phyloP scores from a whole-genome alignment of 2,888 invertebrate genomes.

The Ephialtes manifestator region DNA sequence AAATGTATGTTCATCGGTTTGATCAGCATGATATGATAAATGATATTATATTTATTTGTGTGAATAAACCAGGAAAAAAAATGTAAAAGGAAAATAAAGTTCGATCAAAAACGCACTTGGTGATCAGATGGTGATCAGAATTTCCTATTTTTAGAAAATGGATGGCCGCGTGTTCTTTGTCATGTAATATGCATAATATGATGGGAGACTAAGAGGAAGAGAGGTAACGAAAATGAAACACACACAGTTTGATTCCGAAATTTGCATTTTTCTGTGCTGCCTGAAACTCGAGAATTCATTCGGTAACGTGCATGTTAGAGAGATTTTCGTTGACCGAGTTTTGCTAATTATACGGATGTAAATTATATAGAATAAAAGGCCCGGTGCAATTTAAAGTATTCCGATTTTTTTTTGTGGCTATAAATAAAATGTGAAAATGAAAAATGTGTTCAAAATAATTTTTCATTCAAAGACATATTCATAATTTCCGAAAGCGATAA shows the following conservation, averaged over 20 bases:
- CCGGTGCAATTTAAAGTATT: not conserved
- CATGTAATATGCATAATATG: constrained; percentile 61
- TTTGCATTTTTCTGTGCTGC: constrained; percentile 52
- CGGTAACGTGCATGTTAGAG: constrained; percentile 38
- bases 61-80: too few relatives aligned
- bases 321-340: constrained; percentile 47
- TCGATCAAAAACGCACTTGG: too few relatives aligned
- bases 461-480: not conserved
- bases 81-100: too few relatives aligned
- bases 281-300: constrained; percentile 30
- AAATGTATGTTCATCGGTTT: too few relatives aligned
- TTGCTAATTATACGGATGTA: constrained; percentile 48
- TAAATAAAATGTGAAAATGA: not conserved
- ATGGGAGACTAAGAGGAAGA: constrained; percentile 16
- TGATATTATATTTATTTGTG: too few relatives aligned
- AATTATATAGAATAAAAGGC: constrained; percentile 4
- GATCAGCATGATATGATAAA: too few relatives aligned
- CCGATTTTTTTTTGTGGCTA: not conserved
- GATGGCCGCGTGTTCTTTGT: constrained; percentile 29
- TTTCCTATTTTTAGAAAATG: too few relatives aligned
- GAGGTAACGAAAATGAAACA: not conserved
- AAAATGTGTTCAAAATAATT: not conserved
- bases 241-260: constrained; percentile 44
- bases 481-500: not conserved
- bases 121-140: too few relatives aligned